A percentile compares a stretch with the other conserved stretches of the same genome.
Evolutionary conservation across 92 coral and sea anemone species (phyloP).

Genomic region (Pocillopora grandis): DNA sequence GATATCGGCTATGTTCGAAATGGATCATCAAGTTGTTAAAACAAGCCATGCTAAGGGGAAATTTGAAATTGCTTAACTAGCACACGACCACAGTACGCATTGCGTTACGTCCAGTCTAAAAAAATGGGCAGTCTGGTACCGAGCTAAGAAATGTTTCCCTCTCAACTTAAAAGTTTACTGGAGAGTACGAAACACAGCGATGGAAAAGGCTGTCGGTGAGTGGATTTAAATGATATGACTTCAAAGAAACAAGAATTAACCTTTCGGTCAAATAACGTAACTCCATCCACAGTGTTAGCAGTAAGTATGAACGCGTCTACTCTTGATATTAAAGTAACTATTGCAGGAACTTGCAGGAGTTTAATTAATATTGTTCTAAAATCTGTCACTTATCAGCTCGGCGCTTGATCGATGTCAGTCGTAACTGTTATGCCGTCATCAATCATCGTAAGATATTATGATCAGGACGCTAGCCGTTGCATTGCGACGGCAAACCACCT

Average conservation of each 20-base stretch:
- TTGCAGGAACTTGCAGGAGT: too few relatives aligned
- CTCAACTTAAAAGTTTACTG: background rate
- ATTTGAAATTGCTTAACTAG: too few relatives aligned
- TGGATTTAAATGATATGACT: background rate
- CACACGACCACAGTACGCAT: background rate
- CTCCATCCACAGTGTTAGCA: background rate
- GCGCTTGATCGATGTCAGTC: background rate
- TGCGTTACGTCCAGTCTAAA: background rate
- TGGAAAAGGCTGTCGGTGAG: background rate
- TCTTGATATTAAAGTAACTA: background rate
- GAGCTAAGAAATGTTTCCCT: background rate
- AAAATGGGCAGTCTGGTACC: constrained; percentile 3
- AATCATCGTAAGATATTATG: constrained; percentile 14
- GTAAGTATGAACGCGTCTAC: background rate
- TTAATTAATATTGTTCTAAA: background rate
- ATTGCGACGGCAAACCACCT: constrained; percentile 3
- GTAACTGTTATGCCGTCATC: background rate
- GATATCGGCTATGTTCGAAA: too few relatives aligned
- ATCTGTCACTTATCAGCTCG: background rate
- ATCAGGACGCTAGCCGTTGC: background rate
- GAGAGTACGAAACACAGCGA: background rate
- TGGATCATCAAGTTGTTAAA: too few relatives aligned
- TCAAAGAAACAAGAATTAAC: background rate
- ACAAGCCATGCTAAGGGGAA: too few relatives aligned
- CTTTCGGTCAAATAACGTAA: background rate